phyloP scores from a whole-genome alignment of 1,140 invertebrate genomes.

The Penaeus indicus region DNA sequence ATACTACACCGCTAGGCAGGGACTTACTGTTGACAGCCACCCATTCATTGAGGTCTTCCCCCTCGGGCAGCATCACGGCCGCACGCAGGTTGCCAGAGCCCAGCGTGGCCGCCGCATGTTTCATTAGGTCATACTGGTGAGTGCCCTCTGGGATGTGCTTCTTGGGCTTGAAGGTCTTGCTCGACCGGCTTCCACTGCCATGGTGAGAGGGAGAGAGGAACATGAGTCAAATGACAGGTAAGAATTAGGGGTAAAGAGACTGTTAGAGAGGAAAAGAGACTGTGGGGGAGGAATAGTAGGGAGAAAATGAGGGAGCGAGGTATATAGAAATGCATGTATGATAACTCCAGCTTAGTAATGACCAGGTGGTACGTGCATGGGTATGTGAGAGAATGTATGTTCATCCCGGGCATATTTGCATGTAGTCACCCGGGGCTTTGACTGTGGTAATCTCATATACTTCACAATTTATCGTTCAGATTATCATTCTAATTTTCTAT shows the following conservation, averaged over 20 bases:
- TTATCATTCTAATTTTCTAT: no score
- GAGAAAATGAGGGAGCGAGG: neutral
- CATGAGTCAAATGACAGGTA: no score
- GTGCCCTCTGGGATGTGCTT: slow-evolving; percentile 99
- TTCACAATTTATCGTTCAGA: no score
- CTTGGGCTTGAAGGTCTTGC: slow-evolving; percentile 98
- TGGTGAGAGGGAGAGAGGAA: no score
- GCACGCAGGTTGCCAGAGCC: slow-evolving; percentile 92
- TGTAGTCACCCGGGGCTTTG: no score
- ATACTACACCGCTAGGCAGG: slow-evolving; percentile 8
- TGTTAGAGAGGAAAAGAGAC: neutral
- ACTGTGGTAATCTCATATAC: no score
- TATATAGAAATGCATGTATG: no score
- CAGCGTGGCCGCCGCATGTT: slow-evolving; percentile 97
- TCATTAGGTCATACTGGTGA: slow-evolving; percentile 99
- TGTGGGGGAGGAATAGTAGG: neutral
- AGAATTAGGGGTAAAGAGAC: neutral
- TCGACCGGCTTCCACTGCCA: slow-evolving; percentile 82
- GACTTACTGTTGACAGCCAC: slow-evolving; percentile 97
- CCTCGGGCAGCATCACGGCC: slow-evolving; percentile 97
- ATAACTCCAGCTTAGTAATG: no score
- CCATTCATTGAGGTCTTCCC: slow-evolving; percentile 99
- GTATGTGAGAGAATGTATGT: no score
- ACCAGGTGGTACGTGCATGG: no score
- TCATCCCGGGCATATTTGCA: no score